Percentiles rank a stretch among this genome's conserved stretches.
Conservation (phyloP, 2,888 invertebrate genomes). For the Eumacrocentrus americanus region DNA sequence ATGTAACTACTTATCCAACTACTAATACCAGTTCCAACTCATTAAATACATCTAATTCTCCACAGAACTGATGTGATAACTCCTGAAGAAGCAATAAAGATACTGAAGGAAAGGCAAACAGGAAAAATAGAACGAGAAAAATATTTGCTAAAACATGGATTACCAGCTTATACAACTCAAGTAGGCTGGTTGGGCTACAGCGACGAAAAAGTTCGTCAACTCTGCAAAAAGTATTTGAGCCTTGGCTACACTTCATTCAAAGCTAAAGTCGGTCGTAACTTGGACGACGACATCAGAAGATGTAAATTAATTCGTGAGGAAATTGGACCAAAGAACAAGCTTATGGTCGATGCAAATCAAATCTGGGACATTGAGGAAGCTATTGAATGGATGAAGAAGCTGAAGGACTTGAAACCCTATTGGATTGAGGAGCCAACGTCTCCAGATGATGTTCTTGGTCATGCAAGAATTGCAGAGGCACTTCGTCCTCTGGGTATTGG, state of each 20-base stretch:
- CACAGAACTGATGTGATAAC: slow-evolving; percentile 83
- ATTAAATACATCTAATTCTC: slow-evolving; percentile 19
- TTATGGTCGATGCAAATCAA: slow-evolving; percentile 92
- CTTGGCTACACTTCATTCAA: slow-evolving; percentile 85
- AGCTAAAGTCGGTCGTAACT: slow-evolving; percentile 84
- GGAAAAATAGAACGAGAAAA: slow-evolving; percentile 71
- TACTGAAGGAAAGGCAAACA: slow-evolving; percentile 68
- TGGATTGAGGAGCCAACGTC: slow-evolving; percentile 96
- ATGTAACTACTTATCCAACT: slow-evolving; percentile 64
- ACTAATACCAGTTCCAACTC: not conserved
- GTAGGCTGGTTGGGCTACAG: slow-evolving; percentile 89
- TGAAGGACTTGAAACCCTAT: slow-evolving; percentile 75
- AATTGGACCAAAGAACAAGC: slow-evolving; percentile 76
- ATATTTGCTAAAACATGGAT: slow-evolving; percentile 71
- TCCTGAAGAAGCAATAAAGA: slow-evolving; percentile 77
- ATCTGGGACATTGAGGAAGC: slow-evolving; percentile 87
- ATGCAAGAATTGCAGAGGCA: slow-evolving; percentile 78
- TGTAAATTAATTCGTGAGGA: slow-evolving; percentile 74
- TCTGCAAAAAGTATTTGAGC: slow-evolving; percentile 75
- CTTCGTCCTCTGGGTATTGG: slow-evolving; percentile 77
- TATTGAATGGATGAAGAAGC: slow-evolving; percentile 82
- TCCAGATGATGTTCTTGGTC: slow-evolving; percentile 89
- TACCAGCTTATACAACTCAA: slow-evolving; percentile 89
- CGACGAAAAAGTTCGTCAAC: slow-evolving; percentile 72
- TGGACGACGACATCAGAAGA: slow-evolving; percentile 78